These are phyloP conservation scores for Falco peregrinus DNA, from an alignment of 2,797 vertebrate genomes.

Conservation along the genomic window DNA sequence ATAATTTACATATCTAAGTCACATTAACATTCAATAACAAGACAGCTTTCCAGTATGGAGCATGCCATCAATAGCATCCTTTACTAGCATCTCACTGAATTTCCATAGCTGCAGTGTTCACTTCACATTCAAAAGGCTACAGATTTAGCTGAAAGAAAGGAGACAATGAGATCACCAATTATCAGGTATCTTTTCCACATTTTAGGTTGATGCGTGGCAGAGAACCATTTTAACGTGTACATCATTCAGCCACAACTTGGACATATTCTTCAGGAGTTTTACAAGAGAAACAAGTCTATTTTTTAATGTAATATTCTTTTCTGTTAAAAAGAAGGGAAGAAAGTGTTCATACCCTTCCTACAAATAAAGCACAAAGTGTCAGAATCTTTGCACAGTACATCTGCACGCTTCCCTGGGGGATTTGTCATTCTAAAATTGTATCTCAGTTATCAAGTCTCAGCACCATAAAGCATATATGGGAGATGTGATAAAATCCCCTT, in stretches of 20 bases:
- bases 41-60: conserved; percentile 24
- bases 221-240: not conserved
- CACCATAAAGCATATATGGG: conserved; percentile 12
- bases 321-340: not conserved
- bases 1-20: conserved; percentile 54
- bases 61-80: not conserved
- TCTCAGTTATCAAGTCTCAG: conserved; percentile 37
- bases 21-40: conserved; percentile 60
- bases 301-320: not conserved
- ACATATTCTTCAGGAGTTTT: not conserved
- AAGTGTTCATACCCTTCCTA: not conserved
- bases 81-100: not conserved
- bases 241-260: not conserved
- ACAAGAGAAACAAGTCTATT: not conserved
- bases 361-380: conserved; percentile 6
- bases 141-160: not conserved
- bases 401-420: not conserved
- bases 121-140: not conserved
- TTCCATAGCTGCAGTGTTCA: not conserved
- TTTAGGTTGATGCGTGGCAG: not conserved
- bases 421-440: conserved; percentile 46
- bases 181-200: not conserved
- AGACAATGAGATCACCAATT: not conserved
- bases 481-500: not conserved
- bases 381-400: conserved; percentile 18